A percentile compares a stretch with the other conserved stretches of the same genome.
Evolutionary conservation across 1,140 invertebrate genomes (phyloP).

Genomic region (Lethrus apterus): DNA sequence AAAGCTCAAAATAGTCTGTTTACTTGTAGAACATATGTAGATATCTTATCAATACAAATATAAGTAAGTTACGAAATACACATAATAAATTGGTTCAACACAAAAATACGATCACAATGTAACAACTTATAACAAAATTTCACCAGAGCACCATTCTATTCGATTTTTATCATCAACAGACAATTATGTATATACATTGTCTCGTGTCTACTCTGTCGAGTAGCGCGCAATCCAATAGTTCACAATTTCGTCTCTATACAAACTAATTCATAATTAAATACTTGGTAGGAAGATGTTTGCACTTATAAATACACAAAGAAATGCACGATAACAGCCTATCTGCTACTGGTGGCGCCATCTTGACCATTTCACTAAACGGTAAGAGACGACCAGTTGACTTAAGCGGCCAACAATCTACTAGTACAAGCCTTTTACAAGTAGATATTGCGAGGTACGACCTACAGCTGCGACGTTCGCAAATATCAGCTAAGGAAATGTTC

Average conservation of each 20-base stretch:
- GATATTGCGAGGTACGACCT: constrained; percentile 37
- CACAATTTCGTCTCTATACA: background rate
- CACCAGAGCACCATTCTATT: constrained; percentile 39
- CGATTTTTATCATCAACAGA: constrained; percentile 20
- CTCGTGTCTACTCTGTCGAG: constrained; percentile 3
- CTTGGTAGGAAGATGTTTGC: constrained; percentile 40
- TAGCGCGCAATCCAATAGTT: background rate
- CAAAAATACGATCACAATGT: constrained; percentile 36
- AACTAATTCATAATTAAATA: constrained; percentile 30
- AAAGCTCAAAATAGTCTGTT: constrained; percentile 18
- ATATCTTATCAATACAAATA: background rate
- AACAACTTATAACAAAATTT: constrained; percentile 30
- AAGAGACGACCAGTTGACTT: constrained; percentile 29
- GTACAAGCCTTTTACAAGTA: constrained; percentile 21
- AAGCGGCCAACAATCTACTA: constrained; percentile 25
- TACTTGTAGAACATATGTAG: constrained; percentile 9
- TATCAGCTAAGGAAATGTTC: constrained; percentile 14
- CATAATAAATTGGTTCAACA: constrained; percentile 9
- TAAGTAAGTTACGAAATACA: constrained; percentile 8
- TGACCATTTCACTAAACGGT: constrained; percentile 38
- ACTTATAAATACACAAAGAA: constrained; percentile 28
- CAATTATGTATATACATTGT: constrained; percentile 12
- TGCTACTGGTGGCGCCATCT: constrained; percentile 29
- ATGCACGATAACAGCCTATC: constrained; percentile 37
- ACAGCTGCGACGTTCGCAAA: constrained; percentile 19